Conservation (phyloP, 2,888 invertebrate species). For the Deilephila elpenor region DNA sequence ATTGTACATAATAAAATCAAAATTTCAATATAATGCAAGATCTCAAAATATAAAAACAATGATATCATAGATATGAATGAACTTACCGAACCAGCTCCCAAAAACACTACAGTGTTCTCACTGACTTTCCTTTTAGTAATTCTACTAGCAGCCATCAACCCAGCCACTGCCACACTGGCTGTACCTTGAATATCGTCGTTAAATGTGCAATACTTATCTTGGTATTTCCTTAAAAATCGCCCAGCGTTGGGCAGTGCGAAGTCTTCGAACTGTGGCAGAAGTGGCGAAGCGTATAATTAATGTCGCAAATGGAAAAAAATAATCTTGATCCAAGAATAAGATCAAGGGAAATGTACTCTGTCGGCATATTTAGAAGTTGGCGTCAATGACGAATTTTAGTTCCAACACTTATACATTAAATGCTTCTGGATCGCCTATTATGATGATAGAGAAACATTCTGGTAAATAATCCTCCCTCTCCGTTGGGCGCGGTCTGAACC, state of each 20-base stretch:
- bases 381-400: too few relatives aligned
- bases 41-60: neutral
- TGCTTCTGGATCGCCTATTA: too few relatives aligned
- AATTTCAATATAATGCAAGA: too few relatives aligned
- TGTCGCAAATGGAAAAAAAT: too few relatives aligned
- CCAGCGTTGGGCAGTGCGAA: slow-evolving; percentile 98
- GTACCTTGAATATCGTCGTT: slow-evolving; percentile 99
- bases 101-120: slow-evolving; percentile 93
- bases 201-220: slow-evolving; percentile 95
- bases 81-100: slow-evolving; percentile 90
- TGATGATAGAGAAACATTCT: too few relatives aligned
- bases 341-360: too few relatives aligned
- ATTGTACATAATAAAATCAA: too few relatives aligned
- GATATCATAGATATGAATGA: neutral
- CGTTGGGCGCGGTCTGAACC: too few relatives aligned
- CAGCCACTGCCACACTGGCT: slow-evolving; percentile 96
- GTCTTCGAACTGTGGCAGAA: slow-evolving; percentile 92
- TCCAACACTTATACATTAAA: too few relatives aligned
- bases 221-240: slow-evolving; percentile 93
- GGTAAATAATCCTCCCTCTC: too few relatives aligned
- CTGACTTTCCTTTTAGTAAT: slow-evolving; percentile 90
- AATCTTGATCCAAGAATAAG: too few relatives aligned
- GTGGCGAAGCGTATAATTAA: neutral
- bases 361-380: too few relatives aligned
- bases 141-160: slow-evolving; percentile 89